Conservation (phyloP, 2,888 invertebrate genomes). For the Pseudococcus viburni region DNA sequence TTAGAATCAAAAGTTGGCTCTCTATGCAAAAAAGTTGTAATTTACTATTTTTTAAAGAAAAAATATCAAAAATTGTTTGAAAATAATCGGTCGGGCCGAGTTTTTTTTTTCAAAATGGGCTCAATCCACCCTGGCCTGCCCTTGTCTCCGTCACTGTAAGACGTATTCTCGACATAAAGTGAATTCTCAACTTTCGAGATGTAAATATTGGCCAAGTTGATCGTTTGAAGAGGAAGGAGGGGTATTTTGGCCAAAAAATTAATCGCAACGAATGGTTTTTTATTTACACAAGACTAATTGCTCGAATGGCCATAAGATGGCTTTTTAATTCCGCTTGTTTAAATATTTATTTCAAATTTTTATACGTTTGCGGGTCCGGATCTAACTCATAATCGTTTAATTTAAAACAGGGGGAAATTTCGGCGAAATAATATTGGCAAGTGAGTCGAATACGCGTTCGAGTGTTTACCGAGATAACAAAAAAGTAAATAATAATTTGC, state of each 20-base stretch:
- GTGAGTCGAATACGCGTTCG: slow-evolving; percentile 42
- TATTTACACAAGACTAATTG: slow-evolving; percentile 44
- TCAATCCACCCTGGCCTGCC: no score
- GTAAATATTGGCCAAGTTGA: neutral
- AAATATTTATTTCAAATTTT: slow-evolving; percentile 49
- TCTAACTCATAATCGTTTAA: neutral
- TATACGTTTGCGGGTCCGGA: neutral
- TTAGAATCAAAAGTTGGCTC: no score
- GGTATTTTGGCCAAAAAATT: slow-evolving; percentile 37
- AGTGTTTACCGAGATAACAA: slow-evolving; percentile 48
- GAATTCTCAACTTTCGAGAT: no score
- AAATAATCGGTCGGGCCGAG: no score
- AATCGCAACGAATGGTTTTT: neutral
- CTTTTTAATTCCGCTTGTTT: slow-evolving; percentile 40
- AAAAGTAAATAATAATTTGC: slow-evolving; percentile 54
- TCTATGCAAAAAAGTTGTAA: no score
- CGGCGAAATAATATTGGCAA: slow-evolving; percentile 50
- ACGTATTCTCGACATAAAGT: no score
- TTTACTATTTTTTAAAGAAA: no score
- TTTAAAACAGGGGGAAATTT: neutral
- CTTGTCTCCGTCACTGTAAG: no score
- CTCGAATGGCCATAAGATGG: slow-evolving; percentile 37
- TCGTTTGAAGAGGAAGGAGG: neutral
- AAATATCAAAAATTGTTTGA: no score
- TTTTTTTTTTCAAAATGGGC: no score